These are phyloP conservation scores for Nasonia vitripennis DNA, from an alignment of 1,140 invertebrate genomes.

Conservation along the genomic window DNA sequence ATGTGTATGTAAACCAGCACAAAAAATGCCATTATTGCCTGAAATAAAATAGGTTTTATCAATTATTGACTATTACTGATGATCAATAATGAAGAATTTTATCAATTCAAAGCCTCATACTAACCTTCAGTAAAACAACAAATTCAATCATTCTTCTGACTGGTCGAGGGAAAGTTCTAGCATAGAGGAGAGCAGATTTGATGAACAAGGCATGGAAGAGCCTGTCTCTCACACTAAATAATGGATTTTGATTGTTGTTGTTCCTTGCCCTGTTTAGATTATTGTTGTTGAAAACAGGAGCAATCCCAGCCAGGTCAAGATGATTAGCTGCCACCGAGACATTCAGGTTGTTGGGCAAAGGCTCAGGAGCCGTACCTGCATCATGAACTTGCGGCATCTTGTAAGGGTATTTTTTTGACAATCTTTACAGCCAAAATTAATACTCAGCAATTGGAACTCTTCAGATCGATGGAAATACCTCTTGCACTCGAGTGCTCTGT, in stretches of 20 bases:
- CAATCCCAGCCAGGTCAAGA: constrained; percentile 65
- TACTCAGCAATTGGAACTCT: constrained; percentile 38
- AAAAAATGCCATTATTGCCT: constrained; percentile 92
- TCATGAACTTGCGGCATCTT: constrained; percentile 66
- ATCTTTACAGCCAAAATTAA: constrained; percentile 28
- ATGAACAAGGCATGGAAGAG: constrained; percentile 97
- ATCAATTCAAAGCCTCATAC: constrained; percentile 30
- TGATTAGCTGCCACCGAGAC: constrained; percentile 65
- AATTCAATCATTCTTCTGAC: constrained; percentile 93
- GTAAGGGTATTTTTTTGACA: constrained; percentile 31
- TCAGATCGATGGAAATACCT: constrained; percentile 23
- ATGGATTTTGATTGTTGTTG: constrained; percentile 79
- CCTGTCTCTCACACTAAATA: constrained; percentile 91
- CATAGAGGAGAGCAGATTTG: constrained; percentile 92
- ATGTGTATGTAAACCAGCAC: constrained; percentile 96
- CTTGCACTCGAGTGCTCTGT: constrained; percentile 26
- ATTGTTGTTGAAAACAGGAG: constrained; percentile 61
- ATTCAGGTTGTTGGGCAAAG: constrained; percentile 66
- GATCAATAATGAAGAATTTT: background rate
- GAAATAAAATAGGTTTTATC: constrained; percentile 49
- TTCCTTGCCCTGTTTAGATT: constrained; percentile 64
- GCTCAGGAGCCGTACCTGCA: constrained; percentile 52
- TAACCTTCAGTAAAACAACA: constrained; percentile 89
- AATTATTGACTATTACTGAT: constrained; percentile 14
- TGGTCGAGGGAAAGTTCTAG: constrained; percentile 89